Evolutionary conservation across 2,113 vertebrate species (phyloP), one percentile per base, ranked within the genome.

Genomic region (Strigops habroptila): DNA sequence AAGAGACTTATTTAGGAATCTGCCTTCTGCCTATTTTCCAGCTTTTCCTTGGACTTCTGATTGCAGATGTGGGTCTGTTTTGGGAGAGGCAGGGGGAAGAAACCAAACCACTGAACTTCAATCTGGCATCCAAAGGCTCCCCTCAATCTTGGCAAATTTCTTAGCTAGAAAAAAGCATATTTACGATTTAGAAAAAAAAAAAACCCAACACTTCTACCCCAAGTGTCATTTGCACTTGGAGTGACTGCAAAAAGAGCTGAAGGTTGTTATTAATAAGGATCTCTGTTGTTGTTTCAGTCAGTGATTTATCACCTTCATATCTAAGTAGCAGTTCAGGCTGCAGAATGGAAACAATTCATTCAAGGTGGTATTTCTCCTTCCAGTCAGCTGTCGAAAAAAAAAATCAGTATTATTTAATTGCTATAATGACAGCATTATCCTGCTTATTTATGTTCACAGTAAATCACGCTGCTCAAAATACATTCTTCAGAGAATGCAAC

Each of bases 241-340:
- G 60, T 52, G 86, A 95, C 44, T 92, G 86, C 70, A 84, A 88
- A 93, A 76, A 93, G 73, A 86, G 69, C 59, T 95, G 90, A 95
- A 98, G 73, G 46, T 80, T 93, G 82, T 95, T 96, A 82, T 95
- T 97, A 97, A 96, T 95, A 97, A 97, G 97, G 71, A 90, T 52
- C 86, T 96, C 95, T 92, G 96, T 96, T 97, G 91, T 76, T 94
- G 57, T 95, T 96, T 86, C 89, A 88, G 74, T 74, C 80, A 55
- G 60, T 96, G 95, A 98, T 98, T 97, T 97, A 98, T 97, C 95
- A 95, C 91, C 88, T 97, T 96, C 85, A 53, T 76, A 82, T 93
- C 86, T 71, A 84, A 93, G 82, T 39, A 91, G 82, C 86, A 93
- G 94, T 92, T 95, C 90, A 90, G 89, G 79, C 84, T 89, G 69